phyloP scores from a whole-genome alignment of 2,113 vertebrate genomes.

The Seriola quinqueradiata region DNA sequence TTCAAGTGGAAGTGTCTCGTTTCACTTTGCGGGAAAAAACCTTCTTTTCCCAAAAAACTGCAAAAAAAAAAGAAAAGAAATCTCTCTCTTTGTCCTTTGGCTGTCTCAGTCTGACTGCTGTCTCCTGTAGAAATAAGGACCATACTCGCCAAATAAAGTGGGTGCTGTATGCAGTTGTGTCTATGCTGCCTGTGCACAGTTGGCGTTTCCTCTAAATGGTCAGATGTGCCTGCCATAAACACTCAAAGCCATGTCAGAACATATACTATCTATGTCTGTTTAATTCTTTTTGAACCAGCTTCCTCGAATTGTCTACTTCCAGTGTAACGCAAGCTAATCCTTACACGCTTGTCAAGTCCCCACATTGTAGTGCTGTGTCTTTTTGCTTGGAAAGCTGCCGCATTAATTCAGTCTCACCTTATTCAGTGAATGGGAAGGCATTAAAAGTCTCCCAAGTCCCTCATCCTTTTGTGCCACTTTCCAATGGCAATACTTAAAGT shows the following conservation, averaged over 20 bases:
- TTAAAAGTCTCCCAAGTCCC: conserved; percentile 59
- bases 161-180: not conserved
- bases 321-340: conserved; percentile 69
- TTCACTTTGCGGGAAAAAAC: not conserved
- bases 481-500: conserved; percentile 46
- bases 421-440: conserved; percentile 54
- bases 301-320: conserved; percentile 45
- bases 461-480: conserved; percentile 60
- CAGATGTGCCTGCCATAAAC: conserved; percentile 27
- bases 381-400: conserved; percentile 62
- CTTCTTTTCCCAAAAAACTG: not conserved
- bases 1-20: not conserved
- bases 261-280: conserved; percentile 34
- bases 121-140: not conserved
- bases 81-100: not conserved
- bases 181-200: not conserved
- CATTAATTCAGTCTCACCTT: conserved; percentile 74
- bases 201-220: conserved; percentile 7
- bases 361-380: conserved; percentile 57
- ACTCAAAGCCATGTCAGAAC: conserved; percentile 36
- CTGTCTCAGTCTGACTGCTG: not conserved
- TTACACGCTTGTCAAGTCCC: conserved; percentile 62
- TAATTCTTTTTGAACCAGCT: conserved; percentile 66
- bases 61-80: not conserved
- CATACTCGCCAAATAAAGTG: not conserved